Conservation (phyloP, 37 sponge, comb jelly and placozoan genomes). For the Lycopodina hypogea region DNA sequence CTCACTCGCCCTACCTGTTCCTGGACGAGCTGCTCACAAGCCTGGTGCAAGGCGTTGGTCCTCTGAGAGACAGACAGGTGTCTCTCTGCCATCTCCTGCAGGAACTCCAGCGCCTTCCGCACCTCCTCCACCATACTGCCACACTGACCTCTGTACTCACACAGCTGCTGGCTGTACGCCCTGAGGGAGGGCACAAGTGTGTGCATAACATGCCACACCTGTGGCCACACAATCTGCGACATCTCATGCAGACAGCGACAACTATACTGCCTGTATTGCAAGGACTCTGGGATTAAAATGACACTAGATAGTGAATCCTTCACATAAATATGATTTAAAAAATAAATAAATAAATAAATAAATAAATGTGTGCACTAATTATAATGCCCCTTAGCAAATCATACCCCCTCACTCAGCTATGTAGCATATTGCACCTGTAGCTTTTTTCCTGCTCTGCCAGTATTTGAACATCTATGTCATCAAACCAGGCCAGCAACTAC, state of each 20-base stretch:
- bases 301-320: no score
- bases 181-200: slow-evolving; percentile 36
- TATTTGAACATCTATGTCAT: slow-evolving; percentile 50
- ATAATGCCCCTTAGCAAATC: no score
- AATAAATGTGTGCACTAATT: no score
- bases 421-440: slow-evolving; percentile 39
- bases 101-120: slow-evolving; percentile 49
- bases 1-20: slow-evolving; percentile 61
- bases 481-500: slow-evolving; percentile 71
- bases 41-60: slow-evolving; percentile 88
- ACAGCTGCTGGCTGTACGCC: slow-evolving; percentile 65
- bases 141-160: slow-evolving; percentile 75
- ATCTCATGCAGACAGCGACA: not conserved
- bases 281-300: no score
- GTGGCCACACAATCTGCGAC: no score
- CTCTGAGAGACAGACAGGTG: slow-evolving; percentile 74
- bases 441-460: slow-evolving; percentile 41
- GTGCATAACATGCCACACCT: no score
- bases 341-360: no score
- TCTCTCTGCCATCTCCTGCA: slow-evolving; percentile 71
- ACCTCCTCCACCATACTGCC: slow-evolving; percentile 65
- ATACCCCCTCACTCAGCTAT: not conserved
- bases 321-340: no score
- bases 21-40: slow-evolving; percentile 89
- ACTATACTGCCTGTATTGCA: not conserved